These are phyloP conservation scores for Zoroaster sp. DNA, from an alignment of 53 echinoderm and acorn worm species.

Conservation along the genomic window DNA sequence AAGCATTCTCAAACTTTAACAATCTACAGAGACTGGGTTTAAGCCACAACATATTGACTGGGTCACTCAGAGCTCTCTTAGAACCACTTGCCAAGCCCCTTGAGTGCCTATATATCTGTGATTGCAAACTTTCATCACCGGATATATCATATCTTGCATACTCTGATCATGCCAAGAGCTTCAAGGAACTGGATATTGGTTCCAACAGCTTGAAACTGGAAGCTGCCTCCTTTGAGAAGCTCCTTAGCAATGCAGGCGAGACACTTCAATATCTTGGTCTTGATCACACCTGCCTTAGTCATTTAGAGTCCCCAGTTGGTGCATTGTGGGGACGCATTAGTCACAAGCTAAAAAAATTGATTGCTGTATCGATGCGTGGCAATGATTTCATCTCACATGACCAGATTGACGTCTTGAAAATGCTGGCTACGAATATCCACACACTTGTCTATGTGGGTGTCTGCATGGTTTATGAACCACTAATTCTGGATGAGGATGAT, in stretches of 20 bases:
- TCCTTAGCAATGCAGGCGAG: neutral
- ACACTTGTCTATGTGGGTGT: conserved; percentile 18
- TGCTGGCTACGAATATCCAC: neutral
- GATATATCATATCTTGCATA: conserved; percentile 57
- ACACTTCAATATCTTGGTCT: conserved; percentile 32
- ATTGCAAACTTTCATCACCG: conserved; percentile 4
- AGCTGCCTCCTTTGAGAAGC: conserved; percentile 21
- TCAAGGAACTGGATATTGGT: conserved; percentile 44
- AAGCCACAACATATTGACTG: conserved; percentile 32
- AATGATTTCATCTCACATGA: conserved; percentile 12
- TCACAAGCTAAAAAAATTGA: neutral
- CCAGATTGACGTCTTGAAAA: neutral
- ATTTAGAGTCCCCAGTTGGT: neutral
- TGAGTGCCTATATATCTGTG: conserved; percentile 1
- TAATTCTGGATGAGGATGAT: neutral
- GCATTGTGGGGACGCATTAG: neutral
- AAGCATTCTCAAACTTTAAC: conserved; percentile 22
- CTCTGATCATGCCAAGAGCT: conserved; percentile 1
- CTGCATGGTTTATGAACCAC: conserved; percentile 21
- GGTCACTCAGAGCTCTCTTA: conserved; percentile 25
- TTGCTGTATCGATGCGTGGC: conserved; percentile 21
- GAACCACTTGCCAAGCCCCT: conserved; percentile 15
- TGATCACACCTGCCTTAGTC: neutral
- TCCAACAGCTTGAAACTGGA: conserved; percentile 31
- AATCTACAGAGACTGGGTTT: conserved; percentile 30